phyloP scores from a whole-genome alignment of 2,113 vertebrate genomes.

The Clarias gariepinus region DNA sequence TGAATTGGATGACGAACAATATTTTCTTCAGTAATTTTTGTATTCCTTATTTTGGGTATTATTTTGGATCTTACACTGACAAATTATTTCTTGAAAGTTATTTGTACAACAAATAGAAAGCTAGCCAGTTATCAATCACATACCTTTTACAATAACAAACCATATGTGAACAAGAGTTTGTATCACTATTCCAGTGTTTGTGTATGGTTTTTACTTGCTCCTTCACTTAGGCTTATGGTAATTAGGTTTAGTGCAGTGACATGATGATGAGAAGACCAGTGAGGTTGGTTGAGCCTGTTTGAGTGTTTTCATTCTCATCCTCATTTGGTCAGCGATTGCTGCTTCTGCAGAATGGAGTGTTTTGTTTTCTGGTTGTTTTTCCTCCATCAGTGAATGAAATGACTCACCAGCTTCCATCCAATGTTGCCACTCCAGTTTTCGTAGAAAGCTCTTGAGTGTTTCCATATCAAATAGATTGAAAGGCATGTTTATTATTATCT shows the following conservation, averaged over 20 bases:
- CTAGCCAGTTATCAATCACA: background rate
- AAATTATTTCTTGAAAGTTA: background rate
- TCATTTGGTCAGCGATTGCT: background rate
- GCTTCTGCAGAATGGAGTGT: background rate
- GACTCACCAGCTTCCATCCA: constrained; percentile 10
- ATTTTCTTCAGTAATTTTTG: background rate
- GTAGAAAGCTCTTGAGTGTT: background rate
- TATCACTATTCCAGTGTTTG: background rate
- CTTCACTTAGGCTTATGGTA: background rate
- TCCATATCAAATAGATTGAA: background rate
- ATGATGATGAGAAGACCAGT: background rate
- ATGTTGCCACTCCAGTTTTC: background rate
- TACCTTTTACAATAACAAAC: background rate
- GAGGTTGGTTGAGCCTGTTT: background rate
- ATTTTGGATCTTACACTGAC: background rate
- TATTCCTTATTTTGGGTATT: background rate
- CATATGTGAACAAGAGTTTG: background rate
- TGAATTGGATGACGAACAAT: background rate
- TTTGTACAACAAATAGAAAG: background rate
- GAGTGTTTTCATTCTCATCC: background rate
- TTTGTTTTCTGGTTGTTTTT: constrained; percentile 35
- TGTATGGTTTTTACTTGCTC: background rate
- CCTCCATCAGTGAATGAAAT: background rate
- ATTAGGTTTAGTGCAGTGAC: constrained; percentile 6
- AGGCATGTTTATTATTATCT: background rate